Conservation (phyloP, 2,113 vertebrate species). For the Malurus cyaneus region DNA sequence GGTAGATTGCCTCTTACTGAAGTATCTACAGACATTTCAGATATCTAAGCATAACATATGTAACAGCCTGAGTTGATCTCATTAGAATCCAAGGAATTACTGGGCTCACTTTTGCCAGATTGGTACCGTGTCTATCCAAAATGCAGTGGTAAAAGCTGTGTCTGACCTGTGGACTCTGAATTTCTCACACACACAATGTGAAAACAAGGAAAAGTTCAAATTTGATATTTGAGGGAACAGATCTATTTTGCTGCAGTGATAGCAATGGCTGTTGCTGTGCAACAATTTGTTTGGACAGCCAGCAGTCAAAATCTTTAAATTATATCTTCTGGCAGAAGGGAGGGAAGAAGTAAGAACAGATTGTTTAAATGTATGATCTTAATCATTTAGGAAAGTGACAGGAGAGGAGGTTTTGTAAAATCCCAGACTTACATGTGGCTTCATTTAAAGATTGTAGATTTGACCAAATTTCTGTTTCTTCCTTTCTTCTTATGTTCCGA, state of each 20-base stretch:
- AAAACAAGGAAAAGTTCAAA: neutral
- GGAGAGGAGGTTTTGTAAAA: neutral
- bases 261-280: neutral
- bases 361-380: neutral
- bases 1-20: neutral
- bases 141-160: neutral
- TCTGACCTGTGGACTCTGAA: neutral
- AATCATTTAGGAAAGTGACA: neutral
- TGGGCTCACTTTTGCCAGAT: neutral
- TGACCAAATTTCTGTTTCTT: neutral
- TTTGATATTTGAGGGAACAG: neutral
- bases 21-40: neutral
- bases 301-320: slow-evolving; percentile 14
- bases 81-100: neutral
- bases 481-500: neutral
- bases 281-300: slow-evolving; percentile 36
- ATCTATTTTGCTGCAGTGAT: neutral
- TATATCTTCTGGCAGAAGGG: neutral
- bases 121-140: neutral
- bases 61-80: neutral
- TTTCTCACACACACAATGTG: neutral
- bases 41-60: neutral
- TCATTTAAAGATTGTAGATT: neutral
- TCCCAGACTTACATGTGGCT: neutral
- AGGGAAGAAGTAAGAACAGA: slow-evolving; percentile 7